Conservation (phyloP, 2,113 vertebrate species). For the Bufo gargarizans region DNA sequence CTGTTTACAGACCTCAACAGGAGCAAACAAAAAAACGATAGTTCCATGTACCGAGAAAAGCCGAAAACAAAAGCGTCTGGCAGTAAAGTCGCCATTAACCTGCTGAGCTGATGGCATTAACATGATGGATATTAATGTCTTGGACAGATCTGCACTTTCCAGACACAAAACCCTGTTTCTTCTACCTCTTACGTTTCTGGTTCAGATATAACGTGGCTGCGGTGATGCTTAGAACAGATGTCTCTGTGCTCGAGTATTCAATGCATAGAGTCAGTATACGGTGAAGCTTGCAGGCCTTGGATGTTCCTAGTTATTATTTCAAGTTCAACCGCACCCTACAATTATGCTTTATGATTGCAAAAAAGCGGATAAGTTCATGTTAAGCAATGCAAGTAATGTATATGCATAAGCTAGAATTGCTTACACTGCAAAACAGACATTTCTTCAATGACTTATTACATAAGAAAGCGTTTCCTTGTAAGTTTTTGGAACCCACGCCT, state of each 20-base stretch:
- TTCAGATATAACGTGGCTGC: conserved; percentile 66
- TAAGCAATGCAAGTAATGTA: conserved; percentile 21
- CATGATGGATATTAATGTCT: conserved; percentile 69
- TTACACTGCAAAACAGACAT: not conserved
- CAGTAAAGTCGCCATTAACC: conserved; percentile 56
- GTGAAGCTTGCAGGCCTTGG: not conserved
- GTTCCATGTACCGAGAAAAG: conserved; percentile 11
- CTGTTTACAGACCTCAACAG: conserved; percentile 7
- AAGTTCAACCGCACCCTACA: conserved; percentile 29
- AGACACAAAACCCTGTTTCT: conserved; percentile 56
- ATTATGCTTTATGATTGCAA: conserved; percentile 25
- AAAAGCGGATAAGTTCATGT: conserved; percentile 31
- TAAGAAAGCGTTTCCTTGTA: too few relatives aligned
- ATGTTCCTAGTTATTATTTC: conserved; percentile 27
- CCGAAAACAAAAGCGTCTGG: not conserved
- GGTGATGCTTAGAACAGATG: conserved; percentile 64
- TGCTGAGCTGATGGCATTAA: conserved; percentile 65
- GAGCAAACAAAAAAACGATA: conserved; percentile 5
- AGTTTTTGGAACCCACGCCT: too few relatives aligned
- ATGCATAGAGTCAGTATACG: conserved; percentile 9
- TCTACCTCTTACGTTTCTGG: conserved; percentile 64
- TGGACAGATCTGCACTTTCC: conserved; percentile 59
- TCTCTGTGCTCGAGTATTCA: conserved; percentile 1
- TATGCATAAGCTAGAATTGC: not conserved
- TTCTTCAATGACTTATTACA: not conserved